A percentile compares a stretch with the other conserved stretches of the same genome.
These are phyloP conservation scores for Lanius ludovicianus DNA, from an alignment of 2,113 vertebrate genomes.

Conservation along the genomic window DNA sequence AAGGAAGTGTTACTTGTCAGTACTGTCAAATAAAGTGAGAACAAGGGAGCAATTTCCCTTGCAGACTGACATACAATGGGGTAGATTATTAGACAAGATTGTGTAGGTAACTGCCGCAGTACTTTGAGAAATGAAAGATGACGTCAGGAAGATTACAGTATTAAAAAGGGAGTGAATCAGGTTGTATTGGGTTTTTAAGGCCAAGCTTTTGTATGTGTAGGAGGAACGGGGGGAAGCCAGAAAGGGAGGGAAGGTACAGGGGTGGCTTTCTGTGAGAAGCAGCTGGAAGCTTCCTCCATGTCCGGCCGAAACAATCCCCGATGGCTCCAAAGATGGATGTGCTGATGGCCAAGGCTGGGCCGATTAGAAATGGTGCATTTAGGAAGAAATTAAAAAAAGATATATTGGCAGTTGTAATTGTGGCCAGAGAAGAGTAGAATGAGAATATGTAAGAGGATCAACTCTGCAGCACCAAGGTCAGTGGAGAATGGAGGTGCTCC, in stretches of 20 bases:
- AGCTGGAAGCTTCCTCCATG: not conserved
- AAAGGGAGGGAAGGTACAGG: not conserved
- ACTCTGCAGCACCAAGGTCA: not conserved
- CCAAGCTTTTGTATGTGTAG: not conserved
- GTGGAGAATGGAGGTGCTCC: not conserved
- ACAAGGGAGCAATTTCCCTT: conserved; percentile 42
- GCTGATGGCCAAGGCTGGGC: not conserved
- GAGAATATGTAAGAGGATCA: not conserved
- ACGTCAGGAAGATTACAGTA: not conserved
- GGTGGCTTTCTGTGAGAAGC: not conserved
- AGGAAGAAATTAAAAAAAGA: not conserved
- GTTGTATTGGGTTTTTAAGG: not conserved
- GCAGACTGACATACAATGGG: not conserved
- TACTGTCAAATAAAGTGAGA: conserved; percentile 31
- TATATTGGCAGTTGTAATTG: not conserved
- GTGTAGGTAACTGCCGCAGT: not conserved
- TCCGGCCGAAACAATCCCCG: not conserved
- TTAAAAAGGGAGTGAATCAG: not conserved
- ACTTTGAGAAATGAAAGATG: not conserved
- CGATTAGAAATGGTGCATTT: not conserved
- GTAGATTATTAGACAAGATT: conserved; percentile 32
- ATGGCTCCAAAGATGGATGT: not conserved
- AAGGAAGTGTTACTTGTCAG: conserved; percentile 43
- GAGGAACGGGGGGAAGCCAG: not conserved
- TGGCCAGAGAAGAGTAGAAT: not conserved